Conservation (phyloP, 2,888 invertebrate species). For the Agelastica alni region DNA sequence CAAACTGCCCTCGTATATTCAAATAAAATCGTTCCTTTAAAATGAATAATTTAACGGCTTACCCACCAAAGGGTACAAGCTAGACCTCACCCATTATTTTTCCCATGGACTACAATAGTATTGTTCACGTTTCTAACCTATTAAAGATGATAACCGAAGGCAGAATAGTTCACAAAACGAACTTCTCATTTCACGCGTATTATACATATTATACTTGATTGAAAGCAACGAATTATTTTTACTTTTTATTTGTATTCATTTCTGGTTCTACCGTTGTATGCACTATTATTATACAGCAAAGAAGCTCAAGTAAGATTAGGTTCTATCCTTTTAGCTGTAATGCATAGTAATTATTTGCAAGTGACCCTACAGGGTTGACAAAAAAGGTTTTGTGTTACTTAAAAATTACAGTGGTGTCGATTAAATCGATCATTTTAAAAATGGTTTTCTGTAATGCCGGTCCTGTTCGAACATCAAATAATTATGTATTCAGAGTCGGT, state of each 20-base stretch:
- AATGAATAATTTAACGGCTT: constrained; percentile 1
- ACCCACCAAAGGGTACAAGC: constrained; percentile 5
- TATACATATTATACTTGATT: too few relatives aligned
- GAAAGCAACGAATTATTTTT: constrained; percentile 38
- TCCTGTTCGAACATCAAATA: constrained; percentile 19
- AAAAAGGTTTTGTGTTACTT: too few relatives aligned
- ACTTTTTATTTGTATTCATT: constrained; percentile 29
- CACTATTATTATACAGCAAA: too few relatives aligned
- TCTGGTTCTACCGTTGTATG: constrained; percentile 20
- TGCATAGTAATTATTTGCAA: too few relatives aligned
- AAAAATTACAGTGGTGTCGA: too few relatives aligned
- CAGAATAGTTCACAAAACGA: constrained; percentile 28
- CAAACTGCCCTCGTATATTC: too few relatives aligned
- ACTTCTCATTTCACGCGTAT: constrained; percentile 53
- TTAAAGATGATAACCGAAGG: constrained; percentile 27
- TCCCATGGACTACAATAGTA: constrained; percentile 18
- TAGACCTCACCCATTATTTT: constrained; percentile 17
- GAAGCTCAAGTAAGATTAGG: too few relatives aligned
- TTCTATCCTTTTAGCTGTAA: too few relatives aligned
- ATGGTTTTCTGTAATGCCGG: too few relatives aligned
- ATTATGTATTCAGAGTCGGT: constrained; percentile 18
- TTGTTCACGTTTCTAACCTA: constrained; percentile 25
- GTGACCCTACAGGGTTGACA: too few relatives aligned
- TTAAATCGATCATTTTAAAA: too few relatives aligned
- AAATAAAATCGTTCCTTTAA: too few relatives aligned